Evolutionary conservation across 2,888 invertebrate genomes (phyloP), one percentile per base, ranked within the genome.

Genomic region (Sinhomidia bicolor): DNA sequence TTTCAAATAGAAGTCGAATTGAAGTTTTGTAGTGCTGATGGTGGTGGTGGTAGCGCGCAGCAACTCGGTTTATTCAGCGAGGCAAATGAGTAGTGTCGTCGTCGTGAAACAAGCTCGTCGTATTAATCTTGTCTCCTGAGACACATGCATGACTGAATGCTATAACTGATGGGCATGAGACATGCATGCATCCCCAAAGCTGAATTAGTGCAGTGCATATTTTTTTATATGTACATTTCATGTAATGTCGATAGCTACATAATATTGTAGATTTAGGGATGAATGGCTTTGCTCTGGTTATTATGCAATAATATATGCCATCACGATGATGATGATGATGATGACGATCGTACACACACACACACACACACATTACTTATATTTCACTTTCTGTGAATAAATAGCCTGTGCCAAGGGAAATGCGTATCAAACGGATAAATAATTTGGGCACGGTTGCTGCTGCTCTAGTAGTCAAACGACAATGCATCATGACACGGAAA

Each of bases 71-170:
- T 32, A 68, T 71, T 47, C 51, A 71, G 14, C 14, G 74, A 47
- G 36, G 83, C 83, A 74, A 84, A 84, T 76, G 51, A 65, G n/a
- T 65, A 10, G 47, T 47, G 47, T 47, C 47, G 65, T 65, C 32
- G 65, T 32, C 51, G 54, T 78, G 81, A 36, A 86, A 68, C 68
- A 65, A 80, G 68, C 17, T 86, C 14, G 60, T 86, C 14, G 60
- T 86, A 80, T 81, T 86, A 86, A 86, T 86, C 81, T 74, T 81
- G 86, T 86, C 86, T 74, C 86, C 17, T 44, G 86, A 74, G 81
- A 86, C 47, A 32, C 60, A 86, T 86, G 86, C 81, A 86, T 86
- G 78, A 81, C 79, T 81, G 81, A 86, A 65, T 79, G 36, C 47
- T 85, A 79, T 79, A 85, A 85, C 51, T 65, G 85, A 85, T 85